These are phyloP conservation scores for Brienomyrus brachyistius DNA, from an alignment of 2,113 vertebrate species.

Conservation along the genomic window DNA sequence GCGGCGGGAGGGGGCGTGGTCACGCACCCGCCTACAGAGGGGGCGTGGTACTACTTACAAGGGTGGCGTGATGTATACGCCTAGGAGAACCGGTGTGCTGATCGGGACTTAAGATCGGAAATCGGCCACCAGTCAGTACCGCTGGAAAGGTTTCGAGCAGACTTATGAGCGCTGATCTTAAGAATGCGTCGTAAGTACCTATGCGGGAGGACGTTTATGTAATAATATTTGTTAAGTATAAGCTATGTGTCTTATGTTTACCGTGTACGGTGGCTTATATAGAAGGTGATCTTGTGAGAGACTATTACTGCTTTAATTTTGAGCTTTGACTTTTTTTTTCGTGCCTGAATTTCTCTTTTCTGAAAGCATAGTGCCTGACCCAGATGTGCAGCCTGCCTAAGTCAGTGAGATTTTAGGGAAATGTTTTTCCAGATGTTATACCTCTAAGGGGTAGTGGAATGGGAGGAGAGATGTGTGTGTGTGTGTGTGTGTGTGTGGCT, in stretches of 20 bases:
- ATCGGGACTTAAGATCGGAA: not conserved
- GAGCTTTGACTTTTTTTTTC: not conserved
- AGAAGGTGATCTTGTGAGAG: not conserved
- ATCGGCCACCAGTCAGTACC: not conserved
- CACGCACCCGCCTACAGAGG: not conserved
- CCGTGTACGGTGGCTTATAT: not conserved
- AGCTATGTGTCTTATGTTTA: not conserved
- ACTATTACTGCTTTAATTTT: not conserved
- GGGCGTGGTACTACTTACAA: not conserved
- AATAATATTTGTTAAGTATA: not conserved
- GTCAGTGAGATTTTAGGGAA: not conserved
- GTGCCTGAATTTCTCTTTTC: not conserved
- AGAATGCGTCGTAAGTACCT: not conserved
- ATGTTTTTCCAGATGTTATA: not conserved
- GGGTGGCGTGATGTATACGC: not conserved
- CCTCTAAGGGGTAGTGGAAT: not conserved
- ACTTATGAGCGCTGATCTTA: not conserved
- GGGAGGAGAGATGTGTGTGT: not conserved
- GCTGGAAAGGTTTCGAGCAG: not conserved
- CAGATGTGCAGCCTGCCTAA: not conserved
- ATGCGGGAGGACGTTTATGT: not conserved
- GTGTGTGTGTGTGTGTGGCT: not conserved
- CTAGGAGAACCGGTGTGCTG: not conserved
- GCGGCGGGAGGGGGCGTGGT: not conserved
- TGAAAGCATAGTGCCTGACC: not conserved